phyloP scores from a whole-genome alignment of 2,797 vertebrate species.

The Clarias laeviceps region DNA sequence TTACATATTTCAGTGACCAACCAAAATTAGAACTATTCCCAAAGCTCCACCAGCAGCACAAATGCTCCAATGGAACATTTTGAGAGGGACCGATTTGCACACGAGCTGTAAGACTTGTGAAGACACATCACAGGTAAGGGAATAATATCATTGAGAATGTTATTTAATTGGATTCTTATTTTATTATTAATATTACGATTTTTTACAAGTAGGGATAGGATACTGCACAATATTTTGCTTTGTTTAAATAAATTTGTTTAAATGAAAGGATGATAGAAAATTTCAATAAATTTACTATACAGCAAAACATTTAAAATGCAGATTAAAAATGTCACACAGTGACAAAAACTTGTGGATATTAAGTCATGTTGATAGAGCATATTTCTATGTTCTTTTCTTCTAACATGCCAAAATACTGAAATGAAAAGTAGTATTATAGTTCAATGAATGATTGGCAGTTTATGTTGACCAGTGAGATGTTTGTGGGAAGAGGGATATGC shows the following conservation, averaged over 20 bases:
- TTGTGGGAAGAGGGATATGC: background rate
- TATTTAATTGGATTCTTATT: background rate
- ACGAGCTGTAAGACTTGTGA: conserved; percentile 16
- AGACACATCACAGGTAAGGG: background rate
- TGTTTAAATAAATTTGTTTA: too few relatives aligned
- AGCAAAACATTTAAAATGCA: background rate
- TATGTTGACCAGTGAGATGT: background rate
- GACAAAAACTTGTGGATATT: background rate
- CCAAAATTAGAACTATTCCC: conserved; percentile 48
- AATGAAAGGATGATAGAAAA: background rate
- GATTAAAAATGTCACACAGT: background rate
- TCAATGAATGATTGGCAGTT: background rate
- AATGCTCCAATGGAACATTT: conserved; percentile 30
- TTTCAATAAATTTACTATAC: background rate
- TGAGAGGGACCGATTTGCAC: conserved; percentile 41
- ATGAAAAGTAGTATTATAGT: background rate
- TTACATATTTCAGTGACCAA: conserved; percentile 40
- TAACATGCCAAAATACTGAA: background rate
- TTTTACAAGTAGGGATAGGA: background rate
- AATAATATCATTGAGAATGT: background rate
- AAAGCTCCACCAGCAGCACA: conserved; percentile 30
- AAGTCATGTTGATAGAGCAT: background rate
- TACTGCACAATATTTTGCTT: background rate
- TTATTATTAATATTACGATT: background rate
- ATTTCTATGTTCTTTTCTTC: background rate